Conservation (phyloP, 2,888 invertebrate species). For the Aethes cnicana region DNA sequence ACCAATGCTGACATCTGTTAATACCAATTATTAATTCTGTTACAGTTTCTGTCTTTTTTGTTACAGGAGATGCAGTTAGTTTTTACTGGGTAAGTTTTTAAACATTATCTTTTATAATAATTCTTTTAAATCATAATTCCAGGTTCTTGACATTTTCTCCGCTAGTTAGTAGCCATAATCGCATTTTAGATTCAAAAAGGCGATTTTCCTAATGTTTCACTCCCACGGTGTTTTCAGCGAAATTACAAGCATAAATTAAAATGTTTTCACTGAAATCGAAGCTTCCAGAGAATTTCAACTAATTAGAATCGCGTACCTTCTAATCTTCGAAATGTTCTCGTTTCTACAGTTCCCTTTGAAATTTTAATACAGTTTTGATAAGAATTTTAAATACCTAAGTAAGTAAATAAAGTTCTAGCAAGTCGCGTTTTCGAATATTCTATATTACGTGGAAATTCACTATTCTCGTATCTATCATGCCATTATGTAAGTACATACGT, state of each 20-base stretch:
- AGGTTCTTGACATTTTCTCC: background rate
- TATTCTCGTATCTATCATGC: too few relatives aligned
- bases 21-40: too few relatives aligned
- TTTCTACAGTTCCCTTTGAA: slow-evolving; percentile 25
- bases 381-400: slow-evolving; percentile 25
- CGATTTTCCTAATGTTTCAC: background rate
- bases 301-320: slow-evolving; percentile 26
- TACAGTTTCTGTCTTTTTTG: background rate
- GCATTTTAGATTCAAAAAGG: background rate
- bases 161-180: background rate
- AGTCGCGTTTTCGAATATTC: slow-evolving; percentile 4
- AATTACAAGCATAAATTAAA: background rate
- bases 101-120: background rate
- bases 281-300: slow-evolving; percentile 14
- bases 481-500: too few relatives aligned
- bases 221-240: background rate
- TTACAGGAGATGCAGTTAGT: slow-evolving; percentile 27
- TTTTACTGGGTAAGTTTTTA: slow-evolving; percentile 18
- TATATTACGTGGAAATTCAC: too few relatives aligned
- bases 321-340: slow-evolving; percentile 25
- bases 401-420: slow-evolving; percentile 9
- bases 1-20: too few relatives aligned
- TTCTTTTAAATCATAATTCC: too few relatives aligned
- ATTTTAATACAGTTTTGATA: slow-evolving; percentile 24
- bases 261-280: slow-evolving; percentile 10